Percentiles rank a stretch among this genome's conserved stretches.
phyloP scores from a whole-genome alignment of 2,888 invertebrate species.

The Plagodis dolabraria region DNA sequence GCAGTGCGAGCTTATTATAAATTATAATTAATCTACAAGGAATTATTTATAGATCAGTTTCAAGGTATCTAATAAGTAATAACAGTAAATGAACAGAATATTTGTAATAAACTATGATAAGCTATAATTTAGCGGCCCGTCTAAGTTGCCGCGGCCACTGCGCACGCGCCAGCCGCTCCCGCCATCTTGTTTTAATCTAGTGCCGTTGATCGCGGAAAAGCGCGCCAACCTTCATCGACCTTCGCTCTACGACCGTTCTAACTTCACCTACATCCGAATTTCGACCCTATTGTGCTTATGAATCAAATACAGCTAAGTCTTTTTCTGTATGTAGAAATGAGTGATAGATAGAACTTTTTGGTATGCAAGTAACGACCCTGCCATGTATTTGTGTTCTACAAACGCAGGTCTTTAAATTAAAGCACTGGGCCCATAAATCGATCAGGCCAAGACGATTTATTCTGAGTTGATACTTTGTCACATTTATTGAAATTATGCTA shows the following conservation, averaged over 20 bases:
- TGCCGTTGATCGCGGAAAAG: constrained; percentile 84
- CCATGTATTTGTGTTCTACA: constrained; percentile 66
- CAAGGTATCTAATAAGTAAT: constrained; percentile 25
- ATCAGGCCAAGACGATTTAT: constrained; percentile 62
- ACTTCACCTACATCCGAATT: constrained; percentile 52
- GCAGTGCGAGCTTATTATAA: constrained; percentile 8
- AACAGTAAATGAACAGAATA: constrained; percentile 32
- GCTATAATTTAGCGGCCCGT: constrained; percentile 65
- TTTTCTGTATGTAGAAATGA: constrained; percentile 37
- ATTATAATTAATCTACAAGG: constrained; percentile 13
- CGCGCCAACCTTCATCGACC: constrained; percentile 85
- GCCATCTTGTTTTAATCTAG: constrained; percentile 83
- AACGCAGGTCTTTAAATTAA: constrained; percentile 71
- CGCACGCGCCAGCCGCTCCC: constrained; percentile 82
- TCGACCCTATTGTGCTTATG: constrained; percentile 36
- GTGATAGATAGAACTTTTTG: constrained; percentile 40
- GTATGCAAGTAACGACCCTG: constrained; percentile 50
- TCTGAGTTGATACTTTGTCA: constrained; percentile 72
- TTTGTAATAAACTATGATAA: constrained; percentile 45
- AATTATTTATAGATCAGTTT: constrained; percentile 18
- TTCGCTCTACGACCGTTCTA: constrained; percentile 80
- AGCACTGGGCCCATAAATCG: constrained; percentile 69
- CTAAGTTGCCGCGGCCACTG: constrained; percentile 67
- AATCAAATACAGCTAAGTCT: constrained; percentile 28
- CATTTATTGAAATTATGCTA: constrained; percentile 59